A percentile compares a stretch with the other conserved stretches of the same genome.
These are phyloP conservation scores for Pygmarrhopalites habei DNA, from an alignment of 1,140 invertebrate genomes.

Conservation along the genomic window DNA sequence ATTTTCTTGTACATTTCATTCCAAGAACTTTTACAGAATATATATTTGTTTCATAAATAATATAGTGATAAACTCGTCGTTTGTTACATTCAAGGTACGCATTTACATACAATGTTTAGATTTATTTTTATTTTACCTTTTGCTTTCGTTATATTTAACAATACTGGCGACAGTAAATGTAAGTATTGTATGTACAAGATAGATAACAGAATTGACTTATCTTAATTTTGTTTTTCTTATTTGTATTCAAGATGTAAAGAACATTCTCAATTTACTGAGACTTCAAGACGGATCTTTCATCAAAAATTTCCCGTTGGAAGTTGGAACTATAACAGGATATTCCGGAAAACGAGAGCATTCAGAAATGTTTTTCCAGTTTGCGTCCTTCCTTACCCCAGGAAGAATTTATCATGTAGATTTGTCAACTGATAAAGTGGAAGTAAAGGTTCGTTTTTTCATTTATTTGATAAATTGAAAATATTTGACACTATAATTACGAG, in stretches of 20 bases:
- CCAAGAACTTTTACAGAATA: too few species aligned
- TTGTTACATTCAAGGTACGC: slow-evolving; percentile 83
- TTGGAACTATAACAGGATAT: slow-evolving; percentile 77
- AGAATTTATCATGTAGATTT: slow-evolving; percentile 85
- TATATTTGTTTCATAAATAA: not conserved
- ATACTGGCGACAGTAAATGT: too few species aligned
- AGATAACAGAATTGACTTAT: too few species aligned
- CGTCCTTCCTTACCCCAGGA: slow-evolving; percentile 86
- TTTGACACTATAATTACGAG: too few species aligned
- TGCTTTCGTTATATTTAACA: too few species aligned
- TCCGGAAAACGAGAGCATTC: slow-evolving; percentile 75
- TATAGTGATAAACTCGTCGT: slow-evolving; percentile 71
- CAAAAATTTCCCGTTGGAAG: slow-evolving; percentile 66
- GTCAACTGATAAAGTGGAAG: slow-evolving; percentile 53
- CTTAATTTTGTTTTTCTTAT: too few species aligned
- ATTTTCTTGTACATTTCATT: too few species aligned
- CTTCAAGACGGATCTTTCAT: slow-evolving; percentile 65
- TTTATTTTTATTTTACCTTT: too few species aligned
- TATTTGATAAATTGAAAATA: too few species aligned
- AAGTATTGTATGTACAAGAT: too few species aligned
- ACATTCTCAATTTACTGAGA: slow-evolving; percentile 65
- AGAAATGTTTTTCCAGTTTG: slow-evolving; percentile 90
- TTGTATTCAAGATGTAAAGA: slow-evolving; percentile 91
- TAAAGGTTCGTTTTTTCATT: too few species aligned
- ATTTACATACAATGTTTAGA: too few species aligned